A percentile compares a stretch with the other conserved stretches of the same genome.
Conservation (phyloP, 1,140 invertebrate species). For the Pantala flavescens region DNA sequence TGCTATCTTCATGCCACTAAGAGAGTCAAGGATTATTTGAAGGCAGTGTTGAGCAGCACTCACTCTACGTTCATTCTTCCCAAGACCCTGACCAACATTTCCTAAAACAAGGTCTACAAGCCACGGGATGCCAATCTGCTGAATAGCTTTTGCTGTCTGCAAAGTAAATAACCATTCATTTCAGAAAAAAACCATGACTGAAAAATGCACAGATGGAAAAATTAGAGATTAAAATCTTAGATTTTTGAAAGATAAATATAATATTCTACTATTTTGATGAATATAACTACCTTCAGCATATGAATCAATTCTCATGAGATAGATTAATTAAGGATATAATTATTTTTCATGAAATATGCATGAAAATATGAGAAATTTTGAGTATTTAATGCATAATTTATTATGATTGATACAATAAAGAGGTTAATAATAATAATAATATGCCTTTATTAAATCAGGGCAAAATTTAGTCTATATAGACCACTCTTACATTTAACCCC, state of each 20-base stretch:
- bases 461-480: too few relatives aligned
- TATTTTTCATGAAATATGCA: too few relatives aligned
- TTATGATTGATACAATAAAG: too few relatives aligned
- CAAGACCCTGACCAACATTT: constrained; percentile 59
- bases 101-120: constrained; percentile 72
- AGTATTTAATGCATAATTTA: too few relatives aligned
- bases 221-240: neutral
- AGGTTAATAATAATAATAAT: too few relatives aligned
- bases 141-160: constrained; percentile 50
- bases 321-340: too few relatives aligned
- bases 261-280: neutral
- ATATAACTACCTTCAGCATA: too few relatives aligned
- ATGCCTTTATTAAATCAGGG: too few relatives aligned
- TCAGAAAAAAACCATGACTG: neutral
- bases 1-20: constrained; percentile 55
- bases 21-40: constrained; percentile 64
- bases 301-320: too few relatives aligned
- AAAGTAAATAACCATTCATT: neutral
- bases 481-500: too few relatives aligned
- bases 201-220: constrained; percentile 16
- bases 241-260: constrained; percentile 6
- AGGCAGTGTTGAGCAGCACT: constrained; percentile 70
- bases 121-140: constrained; percentile 71
- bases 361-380: too few relatives aligned
- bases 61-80: constrained; percentile 53